These are phyloP conservation scores for Ladona fulva DNA, from an alignment of 1,140 invertebrate species.

Conservation along the genomic window DNA sequence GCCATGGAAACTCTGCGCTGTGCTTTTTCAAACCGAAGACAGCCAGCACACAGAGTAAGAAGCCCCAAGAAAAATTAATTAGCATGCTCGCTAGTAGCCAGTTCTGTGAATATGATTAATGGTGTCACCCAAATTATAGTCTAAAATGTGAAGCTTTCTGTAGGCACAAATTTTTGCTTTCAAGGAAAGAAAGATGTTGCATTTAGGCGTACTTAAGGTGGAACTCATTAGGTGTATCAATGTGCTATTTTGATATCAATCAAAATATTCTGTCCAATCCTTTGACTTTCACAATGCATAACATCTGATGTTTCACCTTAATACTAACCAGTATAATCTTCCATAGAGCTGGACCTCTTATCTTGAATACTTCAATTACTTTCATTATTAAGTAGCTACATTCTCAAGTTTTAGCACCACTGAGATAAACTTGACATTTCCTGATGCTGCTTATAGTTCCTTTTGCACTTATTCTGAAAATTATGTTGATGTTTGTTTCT, in stretches of 20 bases:
- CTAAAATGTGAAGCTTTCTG: background rate
- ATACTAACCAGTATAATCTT: too few relatives aligned
- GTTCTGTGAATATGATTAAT: conserved; percentile 1
- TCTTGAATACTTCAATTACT: too few relatives aligned
- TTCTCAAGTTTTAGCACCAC: too few relatives aligned
- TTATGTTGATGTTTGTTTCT: too few relatives aligned
- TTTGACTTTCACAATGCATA: too few relatives aligned
- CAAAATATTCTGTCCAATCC: too few relatives aligned
- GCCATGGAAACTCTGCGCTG: conserved; percentile 1
- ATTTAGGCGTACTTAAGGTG: background rate
- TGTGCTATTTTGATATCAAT: background rate
- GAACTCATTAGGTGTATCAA: background rate
- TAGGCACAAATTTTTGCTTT: background rate
- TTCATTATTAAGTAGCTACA: too few relatives aligned
- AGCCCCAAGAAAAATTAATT: background rate
- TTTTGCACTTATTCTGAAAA: too few relatives aligned
- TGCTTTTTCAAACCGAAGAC: conserved; percentile 9
- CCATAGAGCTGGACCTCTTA: too few relatives aligned
- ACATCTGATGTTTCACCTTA: too few relatives aligned
- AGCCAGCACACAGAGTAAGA: background rate
- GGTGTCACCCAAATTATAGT: background rate
- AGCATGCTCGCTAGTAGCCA: background rate
- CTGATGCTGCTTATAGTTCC: too few relatives aligned
- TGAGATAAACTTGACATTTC: too few relatives aligned
- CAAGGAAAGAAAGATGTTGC: background rate